Base-by-base conservation (phyloP, 1,140 invertebrate species). In the Hycleus cichorii region DNA sequence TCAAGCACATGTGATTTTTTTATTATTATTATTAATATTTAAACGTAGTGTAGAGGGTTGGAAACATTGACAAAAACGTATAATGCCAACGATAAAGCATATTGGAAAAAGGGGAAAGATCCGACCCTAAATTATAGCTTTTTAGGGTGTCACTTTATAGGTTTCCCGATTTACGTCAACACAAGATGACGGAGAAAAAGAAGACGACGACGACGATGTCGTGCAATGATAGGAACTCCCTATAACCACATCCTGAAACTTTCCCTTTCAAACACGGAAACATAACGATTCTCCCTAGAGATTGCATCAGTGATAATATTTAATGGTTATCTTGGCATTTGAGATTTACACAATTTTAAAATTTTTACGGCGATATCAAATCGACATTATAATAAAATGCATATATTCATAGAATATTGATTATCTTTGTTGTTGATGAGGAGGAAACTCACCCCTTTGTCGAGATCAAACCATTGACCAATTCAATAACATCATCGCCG, bases 81-180 rank as follows among this genome's bases (percentile, higher is more conserved):
- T 57, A 57, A 52, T 52, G 50, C 44, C 43, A 58, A 46, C 57
- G 58, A 60, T 59, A 59, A 62, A 62, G 55, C 60, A 63, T 64
- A 62, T 66, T 62, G 60, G 62, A 58, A 66, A 18, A 56, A 60
- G 54, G 60, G 59, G 55, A 47, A 51, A 49, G 39, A 49, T 58
- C 47, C 52, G 51, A 45, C 62, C 49, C 56, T 61, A 56, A 64
- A 64, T 62, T 62, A 60, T 62, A 64, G 59, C 32, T 64, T 62
- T 55, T 66, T 50, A 51, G 62, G 57, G 62, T 63, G 60, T 58
- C 57, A 59, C 59, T 65, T 65, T 65, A 65, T 62, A 65, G 59
- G 65, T 65, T 62, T 65, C 57, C 62, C 61, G 63, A 65, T 67
- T 67, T 62, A 65, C 57, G 63, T 67, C 59, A 60, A 53, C 49